phyloP scores from a whole-genome alignment of 2,888 invertebrate species.

The Thumatha senex region DNA sequence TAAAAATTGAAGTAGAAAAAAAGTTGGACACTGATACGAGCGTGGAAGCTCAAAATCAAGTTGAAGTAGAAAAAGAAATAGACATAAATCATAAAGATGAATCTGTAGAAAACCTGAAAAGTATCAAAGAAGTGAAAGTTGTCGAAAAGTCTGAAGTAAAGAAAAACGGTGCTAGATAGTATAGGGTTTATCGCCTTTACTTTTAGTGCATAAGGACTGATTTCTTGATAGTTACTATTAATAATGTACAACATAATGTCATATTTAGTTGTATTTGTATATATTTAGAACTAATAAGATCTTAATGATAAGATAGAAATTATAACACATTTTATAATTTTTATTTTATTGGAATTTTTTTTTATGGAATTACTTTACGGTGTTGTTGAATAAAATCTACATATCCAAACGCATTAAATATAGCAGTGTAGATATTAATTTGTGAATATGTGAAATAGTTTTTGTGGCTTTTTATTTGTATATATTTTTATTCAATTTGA shows the following conservation, averaged over 20 bases:
- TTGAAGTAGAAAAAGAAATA: slow-evolving; percentile 15
- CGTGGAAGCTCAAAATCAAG: neutral
- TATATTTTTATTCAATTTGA: neutral
- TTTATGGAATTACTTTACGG: neutral
- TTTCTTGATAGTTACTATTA: slow-evolving; percentile 24
- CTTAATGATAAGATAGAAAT: slow-evolving; percentile 20
- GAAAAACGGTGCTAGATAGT: slow-evolving; percentile 72
- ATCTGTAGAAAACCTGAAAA: neutral
- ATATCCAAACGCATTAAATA: neutral
- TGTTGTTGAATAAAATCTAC: slow-evolving; percentile 23
- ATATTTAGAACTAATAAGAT: slow-evolving; percentile 23
- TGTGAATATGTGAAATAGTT: neutral
- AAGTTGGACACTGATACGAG: neutral
- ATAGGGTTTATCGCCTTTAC: slow-evolving; percentile 45
- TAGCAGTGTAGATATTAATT: neutral
- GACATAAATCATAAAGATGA: slow-evolving; percentile 7
- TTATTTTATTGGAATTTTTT: slow-evolving; percentile 11
- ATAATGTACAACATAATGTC: slow-evolving; percentile 22
- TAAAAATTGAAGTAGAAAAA: slow-evolving; percentile 7
- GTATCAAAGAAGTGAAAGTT: slow-evolving; percentile 3
- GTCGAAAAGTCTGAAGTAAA: slow-evolving; percentile 13
- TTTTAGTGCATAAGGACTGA: slow-evolving; percentile 28
- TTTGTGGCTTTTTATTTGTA: neutral
- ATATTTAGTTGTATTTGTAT: slow-evolving; percentile 23
- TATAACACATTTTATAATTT: slow-evolving; percentile 25